Evolutionary conservation across 2,113 vertebrate species (phyloP), one percentile per base, ranked within the genome.

Genomic region (Corydoras sp.): DNA sequence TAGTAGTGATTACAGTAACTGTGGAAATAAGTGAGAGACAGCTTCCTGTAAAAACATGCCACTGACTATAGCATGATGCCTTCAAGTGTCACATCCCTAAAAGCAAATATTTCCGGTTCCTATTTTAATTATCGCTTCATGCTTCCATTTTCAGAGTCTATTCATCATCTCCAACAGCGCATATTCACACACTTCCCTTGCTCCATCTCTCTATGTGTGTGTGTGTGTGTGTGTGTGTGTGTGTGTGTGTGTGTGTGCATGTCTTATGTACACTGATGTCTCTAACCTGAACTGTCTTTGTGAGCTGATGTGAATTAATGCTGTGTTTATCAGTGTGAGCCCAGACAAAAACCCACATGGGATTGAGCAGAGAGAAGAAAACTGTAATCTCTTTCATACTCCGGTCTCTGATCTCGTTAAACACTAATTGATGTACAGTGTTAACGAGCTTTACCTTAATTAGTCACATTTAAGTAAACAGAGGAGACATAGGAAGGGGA

Each of bases 391-490:
- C 83, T 85, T 85, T 85, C 86, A 86, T 85, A 90, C 86, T 85
- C 78, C 82, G 83, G 84, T 81, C 85, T 88, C 83, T 89, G 88
- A 92, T 90, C 85, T 90, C 61, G 76, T 88, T 88, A 89, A 84
- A 84, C 81, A 81, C 86, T 88, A 89, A 90, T 84, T 89, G 87
- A 88, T 83, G 86, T 83, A 86, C 83, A 82, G 76, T 87, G 88
- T 86, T 89, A 90, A 90, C 83, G 78, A 86, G 90, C 86, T 88
- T 89, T 89, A 89, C 87, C 86, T 89, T 89, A 87, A 90, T 90
- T 86, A 87, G 83, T 82, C 80, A 85, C 79, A 86, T 89, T 87
- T 86, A 84, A 85, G 82, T 81, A 79, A 88, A 87, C 83, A 82
- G 66, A 78, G 78, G 58, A 77, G 69, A 71, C 69, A 53, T 74